These are phyloP conservation scores for Malacosoma neustria DNA, from an alignment of 2,888 invertebrate genomes.

Conservation along the genomic window DNA sequence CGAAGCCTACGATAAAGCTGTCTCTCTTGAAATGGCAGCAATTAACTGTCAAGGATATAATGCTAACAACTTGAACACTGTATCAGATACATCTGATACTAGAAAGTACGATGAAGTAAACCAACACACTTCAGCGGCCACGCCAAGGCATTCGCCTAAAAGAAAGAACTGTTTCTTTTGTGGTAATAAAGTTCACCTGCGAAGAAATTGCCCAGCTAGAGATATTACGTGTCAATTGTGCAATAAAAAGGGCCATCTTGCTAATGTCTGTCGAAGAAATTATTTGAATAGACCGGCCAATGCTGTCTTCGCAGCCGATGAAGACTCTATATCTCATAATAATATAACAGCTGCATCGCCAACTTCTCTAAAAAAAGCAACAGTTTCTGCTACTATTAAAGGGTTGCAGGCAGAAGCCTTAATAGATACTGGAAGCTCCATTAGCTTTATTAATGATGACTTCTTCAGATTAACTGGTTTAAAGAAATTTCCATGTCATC, in stretches of 20 bases:
- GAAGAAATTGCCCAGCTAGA: not conserved
- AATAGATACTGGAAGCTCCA: too few relatives aligned
- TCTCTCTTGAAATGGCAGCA: not conserved
- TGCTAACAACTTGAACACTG: not conserved
- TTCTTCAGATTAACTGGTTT: too few relatives aligned
- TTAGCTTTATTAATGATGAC: too few relatives aligned
- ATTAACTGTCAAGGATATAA: not conserved
- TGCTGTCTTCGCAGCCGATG: too few relatives aligned
- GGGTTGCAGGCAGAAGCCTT: too few relatives aligned
- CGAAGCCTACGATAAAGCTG: not conserved
- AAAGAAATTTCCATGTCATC: too few relatives aligned
- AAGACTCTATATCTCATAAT: too few relatives aligned
- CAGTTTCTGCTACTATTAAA: too few relatives aligned
- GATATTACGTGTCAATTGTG: not conserved
- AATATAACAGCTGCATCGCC: too few relatives aligned
- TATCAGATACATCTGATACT: not conserved
- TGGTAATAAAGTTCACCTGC: not conserved
- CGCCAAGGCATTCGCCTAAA: not conserved
- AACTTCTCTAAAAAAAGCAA: too few relatives aligned
- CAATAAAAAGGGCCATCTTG: not conserved
- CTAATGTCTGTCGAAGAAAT: not conserved
- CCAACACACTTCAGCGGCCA: not conserved
- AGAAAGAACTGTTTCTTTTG: not conserved
- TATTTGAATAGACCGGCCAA: too few relatives aligned
- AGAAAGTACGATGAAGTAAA: not conserved